Percentiles rank a stretch among this genome's conserved stretches.
phyloP scores from a whole-genome alignment of 2,797 vertebrate genomes.

The Danio kyathit region DNA sequence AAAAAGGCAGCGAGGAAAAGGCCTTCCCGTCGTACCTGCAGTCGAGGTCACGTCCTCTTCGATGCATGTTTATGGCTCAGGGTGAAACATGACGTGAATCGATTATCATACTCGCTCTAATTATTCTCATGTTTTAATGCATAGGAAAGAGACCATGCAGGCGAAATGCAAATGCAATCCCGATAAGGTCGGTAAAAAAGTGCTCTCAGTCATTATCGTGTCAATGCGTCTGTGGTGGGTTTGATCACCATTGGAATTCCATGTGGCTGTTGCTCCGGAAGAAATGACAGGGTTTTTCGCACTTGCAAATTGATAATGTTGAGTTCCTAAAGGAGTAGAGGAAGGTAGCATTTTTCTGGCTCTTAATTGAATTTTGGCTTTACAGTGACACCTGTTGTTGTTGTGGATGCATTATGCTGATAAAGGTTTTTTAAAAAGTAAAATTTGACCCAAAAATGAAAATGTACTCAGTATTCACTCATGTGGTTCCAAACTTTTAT shows the following conservation, averaged over 20 bases:
- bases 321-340: not conserved
- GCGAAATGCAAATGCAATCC: slow-evolving; percentile 59
- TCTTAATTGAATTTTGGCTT: not conserved
- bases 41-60: slow-evolving; percentile 59
- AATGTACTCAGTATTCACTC: too few species aligned
- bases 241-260: slow-evolving; percentile 10
- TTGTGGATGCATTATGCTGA: not conserved
- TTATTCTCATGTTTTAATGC: slow-evolving; percentile 57
- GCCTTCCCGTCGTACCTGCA: slow-evolving; percentile 52
- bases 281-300: not conserved
- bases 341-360: not conserved
- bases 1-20: slow-evolving; percentile 49
- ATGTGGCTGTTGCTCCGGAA: not conserved
- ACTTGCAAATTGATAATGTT: not conserved
- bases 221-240: slow-evolving; percentile 1
- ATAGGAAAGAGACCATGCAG: slow-evolving; percentile 31
- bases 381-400: slow-evolving; percentile 1
- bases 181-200: slow-evolving; percentile 56
- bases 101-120: slow-evolving; percentile 58
- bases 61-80: slow-evolving; percentile 58
- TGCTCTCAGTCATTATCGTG: slow-evolving; percentile 53
- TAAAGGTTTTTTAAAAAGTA: not conserved
- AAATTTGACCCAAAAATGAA: not conserved
- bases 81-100: slow-evolving; percentile 63
- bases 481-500: too few species aligned